phyloP scores from a whole-genome alignment of 2,888 invertebrate genomes.

The Augiades crinisus region DNA sequence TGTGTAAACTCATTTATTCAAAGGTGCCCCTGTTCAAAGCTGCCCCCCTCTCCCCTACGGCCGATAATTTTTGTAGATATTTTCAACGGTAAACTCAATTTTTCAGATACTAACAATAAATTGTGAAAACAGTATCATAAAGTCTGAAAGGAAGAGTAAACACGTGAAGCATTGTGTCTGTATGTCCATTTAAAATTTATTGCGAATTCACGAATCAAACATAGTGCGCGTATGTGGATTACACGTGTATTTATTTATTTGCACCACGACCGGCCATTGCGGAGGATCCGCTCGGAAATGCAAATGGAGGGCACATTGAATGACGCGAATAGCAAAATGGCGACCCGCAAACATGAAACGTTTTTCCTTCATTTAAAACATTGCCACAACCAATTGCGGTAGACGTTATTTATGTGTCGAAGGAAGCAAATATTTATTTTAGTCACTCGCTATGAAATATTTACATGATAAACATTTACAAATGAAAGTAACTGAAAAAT shows the following conservation, averaged over 20 bases:
- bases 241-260: slow-evolving; percentile 16
- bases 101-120: not conserved
- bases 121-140: slow-evolving; percentile 10
- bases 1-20: no score
- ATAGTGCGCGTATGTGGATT: slow-evolving; percentile 6
- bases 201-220: slow-evolving; percentile 1
- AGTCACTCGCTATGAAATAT: slow-evolving; percentile 12
- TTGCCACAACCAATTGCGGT: slow-evolving; percentile 4
- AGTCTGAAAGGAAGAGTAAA: not conserved
- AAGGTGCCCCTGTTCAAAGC: no score
- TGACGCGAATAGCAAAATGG: slow-evolving; percentile 15
- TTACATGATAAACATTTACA: slow-evolving; percentile 19
- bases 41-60: no score
- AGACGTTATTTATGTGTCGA: slow-evolving; percentile 7
- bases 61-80: no score
- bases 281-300: slow-evolving; percentile 12
- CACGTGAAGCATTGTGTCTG: not conserved
- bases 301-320: slow-evolving; percentile 15
- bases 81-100: not conserved
- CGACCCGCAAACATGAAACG: slow-evolving; percentile 1
- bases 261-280: slow-evolving; percentile 4
- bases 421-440: slow-evolving; percentile 7
- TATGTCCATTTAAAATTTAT: slow-evolving; percentile 4
- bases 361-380: slow-evolving; percentile 10
- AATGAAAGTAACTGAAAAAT: slow-evolving; percentile 13